phyloP scores from a whole-genome alignment of 2,888 invertebrate genomes.

The Galeruca laticollis region DNA sequence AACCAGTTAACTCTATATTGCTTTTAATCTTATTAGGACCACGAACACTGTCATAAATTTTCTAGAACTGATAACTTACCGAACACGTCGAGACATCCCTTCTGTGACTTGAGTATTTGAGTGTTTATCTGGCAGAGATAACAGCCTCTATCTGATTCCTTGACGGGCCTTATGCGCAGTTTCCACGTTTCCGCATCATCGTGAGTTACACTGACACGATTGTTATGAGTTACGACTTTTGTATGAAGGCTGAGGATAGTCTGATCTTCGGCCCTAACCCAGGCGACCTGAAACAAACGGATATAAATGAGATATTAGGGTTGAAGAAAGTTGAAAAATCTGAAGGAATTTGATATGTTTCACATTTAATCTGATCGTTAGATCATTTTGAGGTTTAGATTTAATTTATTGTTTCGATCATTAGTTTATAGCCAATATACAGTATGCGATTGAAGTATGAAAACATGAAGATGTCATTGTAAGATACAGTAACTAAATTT shows the following conservation, averaged over 20 bases:
- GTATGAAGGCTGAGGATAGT: slow-evolving; percentile 90
- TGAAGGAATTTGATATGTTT: slow-evolving; percentile 39
- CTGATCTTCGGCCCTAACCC: slow-evolving; percentile 91
- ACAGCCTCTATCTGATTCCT: slow-evolving; percentile 86
- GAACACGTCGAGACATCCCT: slow-evolving; percentile 89
- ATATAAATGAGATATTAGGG: slow-evolving; percentile 43
- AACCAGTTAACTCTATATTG: background rate
- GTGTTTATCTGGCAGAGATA: slow-evolving; percentile 96
- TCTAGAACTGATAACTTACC: slow-evolving; percentile 71
- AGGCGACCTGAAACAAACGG: slow-evolving; percentile 78
- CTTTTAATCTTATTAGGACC: slow-evolving; percentile 3
- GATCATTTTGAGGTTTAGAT: too few species aligned
- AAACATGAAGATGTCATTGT: too few species aligned
- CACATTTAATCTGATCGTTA: too few species aligned
- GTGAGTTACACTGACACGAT: slow-evolving; percentile 84
- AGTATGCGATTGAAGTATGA: too few species aligned
- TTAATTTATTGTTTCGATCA: too few species aligned
- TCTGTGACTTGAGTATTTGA: slow-evolving; percentile 86
- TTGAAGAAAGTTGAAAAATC: slow-evolving; percentile 43
- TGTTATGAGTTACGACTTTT: slow-evolving; percentile 86
- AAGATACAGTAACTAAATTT: too few species aligned
- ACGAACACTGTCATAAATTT: slow-evolving; percentile 8
- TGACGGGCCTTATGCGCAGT: slow-evolving; percentile 83
- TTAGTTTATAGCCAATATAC: too few species aligned
- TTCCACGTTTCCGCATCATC: slow-evolving; percentile 89